Conservation (phyloP, 2,113 vertebrate species). For the Passer montanus region DNA sequence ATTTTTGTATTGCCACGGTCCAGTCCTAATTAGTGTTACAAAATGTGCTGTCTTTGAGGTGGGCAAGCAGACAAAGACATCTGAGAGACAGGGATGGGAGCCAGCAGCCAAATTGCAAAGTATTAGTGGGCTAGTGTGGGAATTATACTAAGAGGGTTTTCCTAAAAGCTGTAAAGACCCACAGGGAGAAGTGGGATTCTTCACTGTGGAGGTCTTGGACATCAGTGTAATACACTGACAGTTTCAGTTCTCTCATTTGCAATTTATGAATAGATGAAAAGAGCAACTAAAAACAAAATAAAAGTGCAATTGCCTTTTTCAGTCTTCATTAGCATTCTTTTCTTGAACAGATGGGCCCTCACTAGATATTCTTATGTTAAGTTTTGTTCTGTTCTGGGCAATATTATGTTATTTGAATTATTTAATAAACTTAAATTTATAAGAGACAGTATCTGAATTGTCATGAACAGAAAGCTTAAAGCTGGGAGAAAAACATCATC, state of each 20-base stretch:
- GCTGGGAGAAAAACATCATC: background rate
- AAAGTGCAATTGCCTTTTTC: conserved; percentile 23
- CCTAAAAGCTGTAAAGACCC: background rate
- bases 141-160: background rate
- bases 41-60: background rate
- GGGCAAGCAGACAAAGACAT: background rate
- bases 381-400: conserved; percentile 12
- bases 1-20: background rate
- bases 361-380: conserved; percentile 3
- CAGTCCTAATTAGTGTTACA: background rate
- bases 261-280: conserved; percentile 54
- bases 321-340: conserved; percentile 51
- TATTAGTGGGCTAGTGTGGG: background rate
- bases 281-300: conserved; percentile 33
- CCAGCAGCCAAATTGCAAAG: background rate
- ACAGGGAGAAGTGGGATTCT: background rate
- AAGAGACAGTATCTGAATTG: background rate
- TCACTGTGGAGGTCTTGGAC: background rate
- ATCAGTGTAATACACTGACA: background rate
- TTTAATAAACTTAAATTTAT: background rate
- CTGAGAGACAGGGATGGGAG: background rate
- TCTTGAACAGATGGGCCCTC: conserved; percentile 48
- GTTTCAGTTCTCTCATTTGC: conserved; percentile 27
- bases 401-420: background rate
- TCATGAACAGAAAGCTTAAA: background rate